phyloP scores from a whole-genome alignment of 2,113 vertebrate species.

The Alouatta palliata region DNA sequence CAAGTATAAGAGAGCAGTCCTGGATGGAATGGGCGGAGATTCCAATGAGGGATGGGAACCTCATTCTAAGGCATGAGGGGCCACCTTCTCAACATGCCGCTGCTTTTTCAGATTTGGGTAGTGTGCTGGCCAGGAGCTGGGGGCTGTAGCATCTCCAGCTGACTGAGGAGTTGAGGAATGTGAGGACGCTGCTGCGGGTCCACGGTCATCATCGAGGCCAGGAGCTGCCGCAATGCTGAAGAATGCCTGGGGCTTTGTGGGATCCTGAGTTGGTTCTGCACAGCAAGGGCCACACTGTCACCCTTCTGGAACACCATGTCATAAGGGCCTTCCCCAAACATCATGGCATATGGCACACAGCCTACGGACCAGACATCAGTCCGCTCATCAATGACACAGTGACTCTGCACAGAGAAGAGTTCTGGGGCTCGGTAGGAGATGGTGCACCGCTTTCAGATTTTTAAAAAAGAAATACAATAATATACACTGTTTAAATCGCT shows the following conservation, averaged over 20 bases:
- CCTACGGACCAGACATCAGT: slow-evolving; percentile 99
- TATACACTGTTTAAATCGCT: background rate
- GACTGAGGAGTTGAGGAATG: slow-evolving; percentile 89
- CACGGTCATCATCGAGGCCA: slow-evolving; percentile 93
- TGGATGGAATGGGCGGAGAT: background rate
- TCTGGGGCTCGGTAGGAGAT: slow-evolving; percentile 97
- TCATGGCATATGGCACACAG: slow-evolving; percentile 98
- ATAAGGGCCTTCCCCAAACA: slow-evolving; percentile 97
- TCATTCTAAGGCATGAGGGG: background rate
- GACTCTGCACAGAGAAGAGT: slow-evolving; percentile 94
- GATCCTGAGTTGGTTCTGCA: slow-evolving; percentile 92
- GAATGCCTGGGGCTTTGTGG: slow-evolving; percentile 92
- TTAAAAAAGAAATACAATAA: background rate
- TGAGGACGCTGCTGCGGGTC: slow-evolving; percentile 92
- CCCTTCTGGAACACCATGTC: slow-evolving; percentile 98
- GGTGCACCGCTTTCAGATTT: slow-evolving; percentile 88
- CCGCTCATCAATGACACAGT: slow-evolving; percentile 95
- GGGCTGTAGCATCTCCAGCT: slow-evolving; percentile 89
- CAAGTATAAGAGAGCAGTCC: background rate
- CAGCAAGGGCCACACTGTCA: slow-evolving; percentile 97
- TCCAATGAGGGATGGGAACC: background rate
- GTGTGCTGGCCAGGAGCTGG: slow-evolving; percentile 84
- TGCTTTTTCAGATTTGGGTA: slow-evolving; percentile 89
- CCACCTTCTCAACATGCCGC: background rate
- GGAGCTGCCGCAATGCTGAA: slow-evolving; percentile 87